Evolutionary conservation across 64 coral and sea anemone species (phyloP).

Genomic region (Montipora cactus): DNA sequence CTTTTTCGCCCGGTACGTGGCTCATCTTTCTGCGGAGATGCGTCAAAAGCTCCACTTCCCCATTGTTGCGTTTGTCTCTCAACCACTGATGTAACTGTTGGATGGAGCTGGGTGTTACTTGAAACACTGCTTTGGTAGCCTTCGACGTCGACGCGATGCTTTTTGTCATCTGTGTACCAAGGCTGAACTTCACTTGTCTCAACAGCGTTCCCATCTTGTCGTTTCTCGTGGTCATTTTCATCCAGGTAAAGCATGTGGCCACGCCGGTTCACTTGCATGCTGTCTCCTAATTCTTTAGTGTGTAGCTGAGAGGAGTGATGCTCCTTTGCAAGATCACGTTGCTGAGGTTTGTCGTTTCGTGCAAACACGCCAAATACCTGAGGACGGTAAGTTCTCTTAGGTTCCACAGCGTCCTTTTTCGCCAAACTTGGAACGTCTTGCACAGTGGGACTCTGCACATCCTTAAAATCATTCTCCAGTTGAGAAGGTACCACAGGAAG

Average conservation of each 20-base stretch:
- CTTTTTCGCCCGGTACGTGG: not conserved
- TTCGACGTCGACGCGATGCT: not conserved
- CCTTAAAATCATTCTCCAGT: not conserved
- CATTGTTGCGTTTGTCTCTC: constrained; percentile 8
- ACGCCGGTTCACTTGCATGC: not conserved
- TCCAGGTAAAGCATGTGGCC: not conserved
- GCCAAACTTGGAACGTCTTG: not conserved
- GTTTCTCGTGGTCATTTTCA: not conserved
- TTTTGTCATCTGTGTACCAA: not conserved
- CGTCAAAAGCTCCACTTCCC: not conserved
- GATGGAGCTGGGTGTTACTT: not conserved
- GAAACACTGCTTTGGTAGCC: constrained; percentile 23
- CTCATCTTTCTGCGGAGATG: constrained; percentile 12
- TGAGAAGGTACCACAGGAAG: not conserved
- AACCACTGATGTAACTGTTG: not conserved
- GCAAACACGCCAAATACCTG: constrained; percentile 72
- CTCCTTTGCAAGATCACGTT: not conserved
- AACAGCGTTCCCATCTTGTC: not conserved
- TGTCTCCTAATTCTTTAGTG: not conserved
- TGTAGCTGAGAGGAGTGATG: not conserved
- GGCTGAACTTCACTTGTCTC: not conserved
- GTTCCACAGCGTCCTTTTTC: not conserved
- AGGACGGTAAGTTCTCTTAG: constrained; percentile 15
- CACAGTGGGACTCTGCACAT: not conserved
- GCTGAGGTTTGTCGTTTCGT: not conserved